Evolutionary conservation across 2,888 invertebrate species (phyloP), one percentile per base, ranked within the genome.

Genomic region (Luperina nickerlii): DNA sequence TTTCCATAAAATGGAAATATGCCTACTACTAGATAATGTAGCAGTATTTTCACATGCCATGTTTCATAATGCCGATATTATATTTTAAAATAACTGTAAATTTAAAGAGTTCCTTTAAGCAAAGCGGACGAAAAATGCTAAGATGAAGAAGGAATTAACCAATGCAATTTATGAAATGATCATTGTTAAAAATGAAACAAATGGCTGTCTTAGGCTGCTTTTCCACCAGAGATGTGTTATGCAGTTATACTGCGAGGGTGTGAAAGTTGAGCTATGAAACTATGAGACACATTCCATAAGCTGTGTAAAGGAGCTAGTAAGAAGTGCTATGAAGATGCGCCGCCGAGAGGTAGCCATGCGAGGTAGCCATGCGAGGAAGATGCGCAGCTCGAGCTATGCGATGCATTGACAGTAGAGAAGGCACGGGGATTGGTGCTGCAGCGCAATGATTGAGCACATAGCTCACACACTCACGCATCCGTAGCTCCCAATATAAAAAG

Each of bases 121-220:
- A 74, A 84, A 84, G 67, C 18, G 85, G 87, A 84, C 80, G 60
- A 68, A 87, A 84, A 84, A 84, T 24, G 84, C 84, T 84, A 74
- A 54, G 60, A 71, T 84, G 87, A 84, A 84, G 85, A 84, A 84
- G 87, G 74, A 38, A 38, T n/a, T 13, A 65, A 45, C 24, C 15
- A 70, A 83, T 18, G n/a, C 5, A 42, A 67, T 67, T 42, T 38
- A 62, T 18, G 20, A 54, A 0, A 3, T 72, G 2, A 32, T 63
- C 8, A 45, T 78, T 80, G 5, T n/a, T n/a, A 11, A 38, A 65
- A 18, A 62, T 38, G 0, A 65, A 65, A 57, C 27, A 45, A 75
- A 74, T 57, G 15, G 5, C 27, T 74, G 5, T 27, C 42, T n/a
- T n/a, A n/a, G 11, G n/a, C 11, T 60, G 5, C 5, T n/a, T 24